These are phyloP conservation scores for Ceraclea dissimilis DNA, from an alignment of 2,888 invertebrate species.

Conservation along the genomic window DNA sequence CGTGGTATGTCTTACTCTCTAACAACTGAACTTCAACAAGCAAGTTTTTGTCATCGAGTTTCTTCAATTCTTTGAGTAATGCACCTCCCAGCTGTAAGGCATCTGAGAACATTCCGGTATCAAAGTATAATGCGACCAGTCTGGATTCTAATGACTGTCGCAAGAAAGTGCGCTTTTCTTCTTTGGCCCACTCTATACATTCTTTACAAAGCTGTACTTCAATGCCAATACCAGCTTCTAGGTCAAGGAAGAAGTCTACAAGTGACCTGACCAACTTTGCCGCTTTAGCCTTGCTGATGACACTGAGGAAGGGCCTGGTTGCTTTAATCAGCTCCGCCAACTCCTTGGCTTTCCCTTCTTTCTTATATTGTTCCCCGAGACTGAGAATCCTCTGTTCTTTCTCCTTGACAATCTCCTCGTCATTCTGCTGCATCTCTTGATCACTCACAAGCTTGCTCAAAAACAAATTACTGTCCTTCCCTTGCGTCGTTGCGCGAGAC, in stretches of 20 bases:
- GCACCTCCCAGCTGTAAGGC: slow-evolving; percentile 78
- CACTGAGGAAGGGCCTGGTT: slow-evolving; percentile 88
- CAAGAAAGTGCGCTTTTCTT: slow-evolving; percentile 93
- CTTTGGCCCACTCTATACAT: slow-evolving; percentile 99
- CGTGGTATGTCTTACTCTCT: slow-evolving; percentile 98
- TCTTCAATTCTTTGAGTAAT: slow-evolving; percentile 91
- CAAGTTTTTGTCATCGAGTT: slow-evolving; percentile 97
- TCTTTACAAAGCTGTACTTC: slow-evolving; percentile 92
- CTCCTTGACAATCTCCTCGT: slow-evolving; percentile 72
- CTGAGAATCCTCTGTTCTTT: slow-evolving; percentile 90
- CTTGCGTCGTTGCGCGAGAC: slow-evolving; percentile 65
- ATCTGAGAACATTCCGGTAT: slow-evolving; percentile 83
- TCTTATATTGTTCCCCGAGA: slow-evolving; percentile 85
- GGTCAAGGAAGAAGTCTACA: slow-evolving; percentile 94
- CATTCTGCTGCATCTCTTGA: slow-evolving; percentile 68
- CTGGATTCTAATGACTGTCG: slow-evolving; percentile 94
- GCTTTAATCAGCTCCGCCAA: slow-evolving; percentile 88
- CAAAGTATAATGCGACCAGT: slow-evolving; percentile 89
- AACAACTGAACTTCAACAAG: slow-evolving; percentile 96
- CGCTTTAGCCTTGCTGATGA: slow-evolving; percentile 98
- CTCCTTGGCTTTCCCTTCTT: slow-evolving; percentile 89
- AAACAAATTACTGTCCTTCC: slow-evolving; percentile 66
- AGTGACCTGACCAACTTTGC: slow-evolving; percentile 95
- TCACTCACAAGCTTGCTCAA: slow-evolving; percentile 72
- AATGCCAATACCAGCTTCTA: slow-evolving; percentile 93